These are phyloP conservation scores for Drosophila bunnanda DNA, from an alignment of 2,888 invertebrate genomes.

Conservation along the genomic window DNA sequence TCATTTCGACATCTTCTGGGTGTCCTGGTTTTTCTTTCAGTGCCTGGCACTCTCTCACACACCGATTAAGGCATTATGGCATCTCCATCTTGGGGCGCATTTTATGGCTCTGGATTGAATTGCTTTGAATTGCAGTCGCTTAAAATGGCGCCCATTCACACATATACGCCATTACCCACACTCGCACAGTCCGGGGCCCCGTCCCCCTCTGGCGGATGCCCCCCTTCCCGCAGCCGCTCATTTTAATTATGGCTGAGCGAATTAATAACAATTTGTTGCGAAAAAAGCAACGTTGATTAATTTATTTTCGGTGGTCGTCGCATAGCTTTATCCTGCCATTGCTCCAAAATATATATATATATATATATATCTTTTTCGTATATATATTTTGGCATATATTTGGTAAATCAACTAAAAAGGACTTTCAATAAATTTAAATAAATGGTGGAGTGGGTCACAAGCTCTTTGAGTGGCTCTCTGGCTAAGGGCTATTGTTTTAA, in stretches of 20 bases:
- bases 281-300: conserved; percentile 31
- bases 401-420: neutral
- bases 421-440: conserved; percentile 13
- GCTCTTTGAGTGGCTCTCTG: neutral
- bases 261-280: conserved; percentile 47
- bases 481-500: neutral
- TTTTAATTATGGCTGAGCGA: conserved; percentile 60
- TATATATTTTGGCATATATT: conserved; percentile 2
- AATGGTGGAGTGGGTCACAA: neutral
- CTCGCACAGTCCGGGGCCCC: neutral
- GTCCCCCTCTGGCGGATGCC: neutral
- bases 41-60: neutral
- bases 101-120: conserved; percentile 53
- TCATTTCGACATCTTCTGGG: neutral
- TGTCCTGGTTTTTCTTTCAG: neutral
- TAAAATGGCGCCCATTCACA: conserved; percentile 47
- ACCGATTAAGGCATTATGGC: conserved; percentile 37
- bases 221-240: neutral
- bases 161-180: conserved; percentile 26
- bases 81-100: conserved; percentile 32
- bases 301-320: conserved; percentile 3
- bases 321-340: neutral
- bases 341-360: neutral
- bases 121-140: conserved; percentile 71
- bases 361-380: too few species aligned